These are phyloP conservation scores for Orchestia grillus DNA, from an alignment of 1,140 invertebrate genomes.

Conservation along the genomic window DNA sequence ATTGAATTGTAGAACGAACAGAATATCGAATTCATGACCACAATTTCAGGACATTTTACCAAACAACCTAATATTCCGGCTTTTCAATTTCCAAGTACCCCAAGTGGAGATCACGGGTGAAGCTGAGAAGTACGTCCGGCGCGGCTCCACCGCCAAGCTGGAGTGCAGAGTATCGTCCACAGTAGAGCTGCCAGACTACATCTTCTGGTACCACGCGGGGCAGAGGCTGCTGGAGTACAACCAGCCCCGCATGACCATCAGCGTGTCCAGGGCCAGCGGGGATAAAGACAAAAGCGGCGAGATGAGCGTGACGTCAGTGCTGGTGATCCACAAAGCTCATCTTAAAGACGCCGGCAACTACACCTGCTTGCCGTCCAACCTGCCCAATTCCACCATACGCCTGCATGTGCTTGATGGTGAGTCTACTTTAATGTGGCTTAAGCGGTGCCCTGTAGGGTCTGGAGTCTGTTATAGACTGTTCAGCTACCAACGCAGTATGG, in stretches of 20 bases:
- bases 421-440: conserved; percentile 34
- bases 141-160: conserved; percentile 69
- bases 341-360: conserved; percentile 70
- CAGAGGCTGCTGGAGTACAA: conserved; percentile 66
- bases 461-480: too few relatives aligned
- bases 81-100: conserved; percentile 65
- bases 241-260: conserved; percentile 69
- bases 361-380: conserved; percentile 70
- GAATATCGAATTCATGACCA: conserved; percentile 58
- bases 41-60: background rate
- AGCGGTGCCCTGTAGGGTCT: too few relatives aligned
- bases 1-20: background rate
- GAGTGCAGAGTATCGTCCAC: conserved; percentile 69
- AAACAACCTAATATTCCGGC: background rate
- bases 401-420: conserved; percentile 70
- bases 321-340: conserved; percentile 69
- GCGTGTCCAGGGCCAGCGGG: conserved; percentile 68
- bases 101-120: conserved; percentile 68
- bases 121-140: conserved; percentile 68
- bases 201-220: conserved; percentile 69
- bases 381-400: conserved; percentile 69
- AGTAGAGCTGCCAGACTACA: conserved; percentile 69
- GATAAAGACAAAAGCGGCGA: conserved; percentile 62
- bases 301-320: conserved; percentile 65
- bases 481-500: too few relatives aligned